Conservation (phyloP, 2,797 vertebrate genomes). For the Todus mexicanus region DNA sequence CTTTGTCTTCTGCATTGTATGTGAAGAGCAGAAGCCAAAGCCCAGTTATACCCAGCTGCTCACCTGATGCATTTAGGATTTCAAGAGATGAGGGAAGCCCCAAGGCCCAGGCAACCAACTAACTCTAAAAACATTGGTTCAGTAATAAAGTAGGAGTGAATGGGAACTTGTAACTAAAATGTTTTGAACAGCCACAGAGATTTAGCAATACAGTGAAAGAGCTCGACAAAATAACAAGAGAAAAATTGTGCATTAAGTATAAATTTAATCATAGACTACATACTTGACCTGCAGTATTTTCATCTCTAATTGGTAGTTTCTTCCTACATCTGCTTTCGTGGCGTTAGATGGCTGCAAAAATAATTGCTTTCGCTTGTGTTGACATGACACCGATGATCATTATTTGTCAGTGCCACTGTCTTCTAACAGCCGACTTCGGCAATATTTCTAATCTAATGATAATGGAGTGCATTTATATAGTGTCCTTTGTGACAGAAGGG, state of each 20-base stretch:
- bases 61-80: background rate
- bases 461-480: background rate
- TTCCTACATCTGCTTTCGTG: background rate
- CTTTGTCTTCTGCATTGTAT: background rate
- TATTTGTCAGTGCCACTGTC: background rate
- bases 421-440: background rate
- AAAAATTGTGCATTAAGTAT: background rate
- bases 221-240: background rate
- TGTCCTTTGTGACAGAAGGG: background rate
- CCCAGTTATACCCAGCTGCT: background rate
- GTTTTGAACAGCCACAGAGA: background rate
- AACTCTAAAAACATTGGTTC: background rate
- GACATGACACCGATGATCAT: background rate
- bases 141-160: background rate
- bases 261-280: background rate
- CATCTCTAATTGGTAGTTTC: slow-evolving; percentile 18
- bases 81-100: background rate
- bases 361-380: slow-evolving; percentile 13
- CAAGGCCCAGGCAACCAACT: background rate
- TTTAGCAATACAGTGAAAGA: background rate
- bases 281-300: background rate
- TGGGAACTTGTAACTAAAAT: background rate
- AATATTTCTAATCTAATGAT: background rate
- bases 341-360: slow-evolving; percentile 5
- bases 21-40: background rate